These are phyloP conservation scores for Dromaius novaehollandiae DNA, from an alignment of 2,113 vertebrate species.

Conservation along the genomic window DNA sequence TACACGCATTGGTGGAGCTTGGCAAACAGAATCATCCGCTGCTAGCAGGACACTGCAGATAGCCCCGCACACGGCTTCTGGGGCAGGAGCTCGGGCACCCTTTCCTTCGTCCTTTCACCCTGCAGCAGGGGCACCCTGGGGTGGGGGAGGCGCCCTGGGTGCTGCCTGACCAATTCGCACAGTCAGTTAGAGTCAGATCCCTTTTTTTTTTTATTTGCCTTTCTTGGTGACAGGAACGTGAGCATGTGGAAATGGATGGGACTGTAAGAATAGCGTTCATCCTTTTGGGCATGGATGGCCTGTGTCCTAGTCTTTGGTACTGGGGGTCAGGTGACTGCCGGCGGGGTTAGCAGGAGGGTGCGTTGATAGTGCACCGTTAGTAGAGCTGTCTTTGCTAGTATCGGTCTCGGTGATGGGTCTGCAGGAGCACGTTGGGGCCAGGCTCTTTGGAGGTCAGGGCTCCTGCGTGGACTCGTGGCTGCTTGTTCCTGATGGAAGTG, in stretches of 20 bases:
- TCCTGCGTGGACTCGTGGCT: accelerated
- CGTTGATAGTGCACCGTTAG: accelerated
- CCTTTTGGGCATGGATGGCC: neutral
- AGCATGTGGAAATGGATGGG: neutral
- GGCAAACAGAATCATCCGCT: neutral
- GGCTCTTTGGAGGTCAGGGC: neutral
- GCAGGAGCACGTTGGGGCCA: too few relatives aligned
- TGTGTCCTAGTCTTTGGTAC: neutral
- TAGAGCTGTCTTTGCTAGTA: accelerated
- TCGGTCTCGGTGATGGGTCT: neutral
- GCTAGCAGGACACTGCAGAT: neutral
- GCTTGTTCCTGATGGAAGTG: neutral
- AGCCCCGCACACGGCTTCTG: neutral
- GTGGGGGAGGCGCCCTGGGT: neutral
- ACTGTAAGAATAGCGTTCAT: too few relatives aligned
- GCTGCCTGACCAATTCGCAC: neutral
- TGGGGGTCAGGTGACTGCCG: neutral
- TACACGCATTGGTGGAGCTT: accelerated
- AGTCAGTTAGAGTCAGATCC: neutral
- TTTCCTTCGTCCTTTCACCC: neutral
- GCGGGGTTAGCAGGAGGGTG: accelerated
- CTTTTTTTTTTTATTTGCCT: neutral
- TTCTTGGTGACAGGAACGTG: neutral
- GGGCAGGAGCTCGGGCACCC: neutral
- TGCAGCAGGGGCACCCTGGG: accelerated